Evolutionary conservation across 2,797 vertebrate species (phyloP).

Genomic region (Loriculus beryllinus): DNA sequence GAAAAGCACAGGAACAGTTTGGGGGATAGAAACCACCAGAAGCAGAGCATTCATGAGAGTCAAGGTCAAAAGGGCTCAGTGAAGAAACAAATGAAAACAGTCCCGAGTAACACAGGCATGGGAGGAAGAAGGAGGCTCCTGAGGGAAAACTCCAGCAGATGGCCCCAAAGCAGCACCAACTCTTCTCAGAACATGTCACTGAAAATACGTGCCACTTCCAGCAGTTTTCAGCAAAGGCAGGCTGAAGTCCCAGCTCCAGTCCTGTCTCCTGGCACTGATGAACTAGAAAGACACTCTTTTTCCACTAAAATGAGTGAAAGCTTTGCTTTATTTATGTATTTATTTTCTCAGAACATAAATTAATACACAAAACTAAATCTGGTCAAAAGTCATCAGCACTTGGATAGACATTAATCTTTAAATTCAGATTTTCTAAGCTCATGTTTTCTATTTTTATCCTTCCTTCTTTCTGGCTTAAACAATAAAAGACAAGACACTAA

Average conservation of each 20-base stretch:
- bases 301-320: neutral
- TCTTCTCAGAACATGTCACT: neutral
- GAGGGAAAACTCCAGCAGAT: conserved; percentile 37
- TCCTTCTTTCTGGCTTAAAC: neutral
- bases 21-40: neutral
- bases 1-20: neutral
- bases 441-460: neutral
- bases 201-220: neutral
- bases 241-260: neutral
- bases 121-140: neutral
- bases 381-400: neutral
- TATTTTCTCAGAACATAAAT: neutral
- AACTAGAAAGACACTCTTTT: neutral
- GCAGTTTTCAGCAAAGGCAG: neutral
- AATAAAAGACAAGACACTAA: neutral
- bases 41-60: rapidly evolving
- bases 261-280: neutral
- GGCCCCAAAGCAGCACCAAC: conserved; percentile 29
- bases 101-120: neutral
- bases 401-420: neutral
- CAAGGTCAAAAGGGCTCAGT: rapidly evolving
- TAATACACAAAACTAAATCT: neutral
- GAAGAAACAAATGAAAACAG: neutral
- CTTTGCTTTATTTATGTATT: neutral
- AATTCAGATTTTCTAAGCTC: neutral